These are phyloP conservation scores for Stichodactyla helianthus DNA, from an alignment of 64 coral and sea anemone species.

Conservation along the genomic window DNA sequence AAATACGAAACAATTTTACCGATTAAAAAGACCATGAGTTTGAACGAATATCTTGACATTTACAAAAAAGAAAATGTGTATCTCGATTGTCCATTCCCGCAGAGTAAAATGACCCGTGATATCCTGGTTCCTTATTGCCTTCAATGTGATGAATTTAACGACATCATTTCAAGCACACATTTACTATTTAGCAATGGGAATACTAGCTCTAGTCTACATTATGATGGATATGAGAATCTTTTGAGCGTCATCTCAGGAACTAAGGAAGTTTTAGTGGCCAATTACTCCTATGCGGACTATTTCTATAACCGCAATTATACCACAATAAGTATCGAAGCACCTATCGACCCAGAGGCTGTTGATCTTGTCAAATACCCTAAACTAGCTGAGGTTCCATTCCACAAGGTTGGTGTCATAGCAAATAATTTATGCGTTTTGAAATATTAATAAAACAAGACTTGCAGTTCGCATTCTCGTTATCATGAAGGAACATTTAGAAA, in stretches of 20 bases:
- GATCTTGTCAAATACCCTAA: slow-evolving; percentile 85
- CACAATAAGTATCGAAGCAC: slow-evolving; percentile 74
- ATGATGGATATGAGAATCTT: slow-evolving; percentile 95
- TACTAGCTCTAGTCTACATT: slow-evolving; percentile 88
- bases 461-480: too few species aligned
- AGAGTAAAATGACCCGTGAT: slow-evolving; percentile 79
- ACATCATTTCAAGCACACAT: slow-evolving; percentile 76
- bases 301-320: slow-evolving; percentile 78
- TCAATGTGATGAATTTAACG: slow-evolving; percentile 72
- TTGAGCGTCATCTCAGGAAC: slow-evolving; percentile 76
- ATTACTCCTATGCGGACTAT: slow-evolving; percentile 49
- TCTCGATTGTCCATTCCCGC: slow-evolving; percentile 90
- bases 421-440: background rate
- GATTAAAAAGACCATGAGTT: slow-evolving; percentile 86
- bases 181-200: slow-evolving; percentile 90
- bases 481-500: too few species aligned
- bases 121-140: slow-evolving; percentile 90
- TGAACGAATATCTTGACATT: slow-evolving; percentile 84
- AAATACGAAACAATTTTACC: slow-evolving; percentile 87
- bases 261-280: slow-evolving; percentile 82
- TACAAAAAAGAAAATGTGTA: slow-evolving; percentile 90
- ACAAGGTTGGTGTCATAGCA: slow-evolving; percentile 61
- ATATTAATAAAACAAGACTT: too few species aligned
- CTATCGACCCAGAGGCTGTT: slow-evolving; percentile 90
- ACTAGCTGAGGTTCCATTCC: slow-evolving; percentile 75